Percentiles rank a stretch among this genome's conserved stretches.
Conservation (phyloP, 2,888 invertebrate genomes). For the Chydorus sphaericus region DNA sequence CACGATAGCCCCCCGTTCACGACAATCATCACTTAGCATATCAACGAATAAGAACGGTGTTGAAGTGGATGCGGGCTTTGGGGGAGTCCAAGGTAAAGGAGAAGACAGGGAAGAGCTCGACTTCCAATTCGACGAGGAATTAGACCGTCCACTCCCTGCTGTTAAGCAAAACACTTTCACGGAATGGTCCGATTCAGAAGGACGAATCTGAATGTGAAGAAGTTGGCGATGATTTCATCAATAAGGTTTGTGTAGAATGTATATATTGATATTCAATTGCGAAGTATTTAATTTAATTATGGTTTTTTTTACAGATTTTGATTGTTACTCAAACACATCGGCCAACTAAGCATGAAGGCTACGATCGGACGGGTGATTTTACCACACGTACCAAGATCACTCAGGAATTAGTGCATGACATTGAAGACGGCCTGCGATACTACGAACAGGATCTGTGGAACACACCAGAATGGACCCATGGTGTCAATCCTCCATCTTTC, state of each 20-base stretch:
- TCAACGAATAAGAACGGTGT: neutral
- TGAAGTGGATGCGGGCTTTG: neutral
- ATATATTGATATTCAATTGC: neutral
- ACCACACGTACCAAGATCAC: conserved; percentile 83
- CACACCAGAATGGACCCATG: conserved; percentile 38
- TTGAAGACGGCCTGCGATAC: conserved; percentile 89
- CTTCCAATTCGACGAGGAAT: conserved; percentile 94
- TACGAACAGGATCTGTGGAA: conserved; percentile 92
- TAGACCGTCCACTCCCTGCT: conserved; percentile 51
- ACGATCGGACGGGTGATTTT: conserved; percentile 82
- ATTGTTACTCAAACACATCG: conserved; percentile 76
- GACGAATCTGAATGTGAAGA: conserved; percentile 46
- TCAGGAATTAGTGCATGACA: conserved; percentile 84
- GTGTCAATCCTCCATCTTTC: neutral
- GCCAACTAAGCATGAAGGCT: conserved; percentile 66
- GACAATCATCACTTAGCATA: neutral
- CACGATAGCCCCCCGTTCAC: no score
- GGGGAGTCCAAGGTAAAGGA: no score
- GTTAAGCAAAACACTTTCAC: conserved; percentile 70
- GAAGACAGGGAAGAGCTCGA: conserved; percentile 66
- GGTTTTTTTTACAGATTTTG: conserved; percentile 43
- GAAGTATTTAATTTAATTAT: neutral
- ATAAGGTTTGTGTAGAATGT: conserved; percentile 21
- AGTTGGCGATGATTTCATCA: conserved; percentile 24
- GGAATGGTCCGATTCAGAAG: conserved; percentile 43